phyloP scores from a whole-genome alignment of 2,888 invertebrate species.

The Melanchra persicariae region DNA sequence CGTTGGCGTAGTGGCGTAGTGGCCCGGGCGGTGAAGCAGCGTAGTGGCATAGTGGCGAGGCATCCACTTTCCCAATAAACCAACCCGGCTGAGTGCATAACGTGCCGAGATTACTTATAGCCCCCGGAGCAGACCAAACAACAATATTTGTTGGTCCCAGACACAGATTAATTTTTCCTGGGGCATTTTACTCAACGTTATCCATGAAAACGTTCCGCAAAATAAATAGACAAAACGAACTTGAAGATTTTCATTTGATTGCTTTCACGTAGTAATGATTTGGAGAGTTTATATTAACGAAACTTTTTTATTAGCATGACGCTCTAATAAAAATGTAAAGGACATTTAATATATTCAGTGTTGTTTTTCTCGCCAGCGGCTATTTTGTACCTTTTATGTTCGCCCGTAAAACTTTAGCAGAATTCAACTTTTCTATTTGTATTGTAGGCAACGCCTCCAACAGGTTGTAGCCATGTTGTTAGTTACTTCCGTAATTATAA shows the following conservation, averaged over 20 bases:
- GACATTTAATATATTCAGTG: conserved; percentile 45
- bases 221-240: conserved; percentile 62
- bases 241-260: conserved; percentile 57
- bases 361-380: conserved; percentile 44
- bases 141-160: conserved; percentile 87
- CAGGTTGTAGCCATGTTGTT: conserved; percentile 66
- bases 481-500: conserved; percentile 65
- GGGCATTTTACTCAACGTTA: conserved; percentile 80
- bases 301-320: conserved; percentile 29
- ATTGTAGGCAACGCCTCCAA: conserved; percentile 54
- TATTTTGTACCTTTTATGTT: conserved; percentile 51
- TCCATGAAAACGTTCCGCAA: conserved; percentile 67
- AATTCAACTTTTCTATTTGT: conserved; percentile 60
- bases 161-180: conserved; percentile 88
- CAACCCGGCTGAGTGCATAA: conserved; percentile 84
- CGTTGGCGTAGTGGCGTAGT: conserved; percentile 66
- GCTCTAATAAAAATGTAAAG: conserved; percentile 38
- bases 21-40: conserved; percentile 16
- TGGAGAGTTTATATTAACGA: conserved; percentile 27
- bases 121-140: conserved; percentile 84
- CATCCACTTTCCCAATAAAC: conserved; percentile 87
- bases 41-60: conserved; percentile 65
- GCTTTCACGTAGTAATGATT: conserved; percentile 43
- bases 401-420: conserved; percentile 46
- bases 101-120: conserved; percentile 88